A percentile compares a stretch with the other conserved stretches of the same genome.
Conservation (phyloP, 1,140 invertebrate genomes). For the Nylanderia fulva region DNA sequence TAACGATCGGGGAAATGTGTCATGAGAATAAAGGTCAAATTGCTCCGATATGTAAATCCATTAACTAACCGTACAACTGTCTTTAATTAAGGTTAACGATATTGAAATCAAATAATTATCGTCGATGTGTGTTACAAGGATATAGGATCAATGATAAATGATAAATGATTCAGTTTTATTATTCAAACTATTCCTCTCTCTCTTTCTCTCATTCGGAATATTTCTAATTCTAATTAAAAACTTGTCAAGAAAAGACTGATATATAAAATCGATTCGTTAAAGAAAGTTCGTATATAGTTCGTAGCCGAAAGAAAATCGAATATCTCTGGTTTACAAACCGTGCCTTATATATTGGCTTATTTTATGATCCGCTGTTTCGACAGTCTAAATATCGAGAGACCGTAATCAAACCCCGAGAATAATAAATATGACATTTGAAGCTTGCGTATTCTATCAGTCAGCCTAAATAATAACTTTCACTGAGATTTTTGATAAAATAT, state of each 20-base stretch:
- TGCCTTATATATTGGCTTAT: background rate
- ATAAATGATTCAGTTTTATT: background rate
- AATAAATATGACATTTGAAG: background rate
- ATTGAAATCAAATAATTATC: background rate
- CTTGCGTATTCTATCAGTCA: background rate
- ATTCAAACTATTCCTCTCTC: too few relatives aligned
- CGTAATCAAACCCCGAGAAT: background rate
- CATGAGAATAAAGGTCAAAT: background rate
- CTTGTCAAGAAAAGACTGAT: background rate
- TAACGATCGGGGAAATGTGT: background rate
- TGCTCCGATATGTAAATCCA: background rate
- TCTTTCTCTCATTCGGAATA: too few relatives aligned
- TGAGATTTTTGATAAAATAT: slow-evolving; percentile 2
- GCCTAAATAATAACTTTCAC: background rate
- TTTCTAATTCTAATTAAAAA: too few relatives aligned
- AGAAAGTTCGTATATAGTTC: too few relatives aligned
- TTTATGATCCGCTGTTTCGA: background rate
- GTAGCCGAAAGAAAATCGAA: background rate
- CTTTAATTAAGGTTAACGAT: background rate
- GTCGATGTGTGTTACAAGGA: background rate
- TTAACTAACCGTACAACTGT: background rate
- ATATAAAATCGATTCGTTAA: background rate
- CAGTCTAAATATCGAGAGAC: background rate
- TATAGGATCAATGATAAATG: background rate
- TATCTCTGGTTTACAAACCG: too few relatives aligned